A percentile compares a stretch with the other conserved stretches of the same genome.
These are phyloP conservation scores for Climacteris rufus DNA, from an alignment of 2,113 vertebrate species.

Conservation along the genomic window DNA sequence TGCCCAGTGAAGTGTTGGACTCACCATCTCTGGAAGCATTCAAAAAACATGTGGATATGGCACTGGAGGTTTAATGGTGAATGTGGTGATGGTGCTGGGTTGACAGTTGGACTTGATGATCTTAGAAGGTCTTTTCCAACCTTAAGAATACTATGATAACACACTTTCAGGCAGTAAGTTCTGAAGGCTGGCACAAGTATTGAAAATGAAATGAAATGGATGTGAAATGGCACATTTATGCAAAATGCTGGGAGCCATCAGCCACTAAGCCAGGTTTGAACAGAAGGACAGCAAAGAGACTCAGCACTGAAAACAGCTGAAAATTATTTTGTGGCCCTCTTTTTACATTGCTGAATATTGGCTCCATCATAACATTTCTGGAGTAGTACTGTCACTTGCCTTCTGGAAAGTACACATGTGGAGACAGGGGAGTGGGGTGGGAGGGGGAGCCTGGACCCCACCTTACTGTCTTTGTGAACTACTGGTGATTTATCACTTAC, in stretches of 20 bases:
- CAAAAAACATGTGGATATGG: not conserved
- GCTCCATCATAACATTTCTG: not conserved
- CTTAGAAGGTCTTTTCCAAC: not conserved
- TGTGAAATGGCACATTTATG: not conserved
- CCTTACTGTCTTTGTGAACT: not conserved
- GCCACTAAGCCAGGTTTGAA: not conserved
- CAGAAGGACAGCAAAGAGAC: not conserved
- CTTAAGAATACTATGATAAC: not conserved
- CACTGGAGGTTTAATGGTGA: not conserved
- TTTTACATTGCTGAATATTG: not conserved
- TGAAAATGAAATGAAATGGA: too few species aligned
- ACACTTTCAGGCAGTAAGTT: not conserved
- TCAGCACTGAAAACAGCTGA: not conserved
- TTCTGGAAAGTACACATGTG: not conserved
- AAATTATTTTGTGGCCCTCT: not conserved
- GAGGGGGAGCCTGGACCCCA: not conserved
- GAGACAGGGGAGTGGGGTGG: not conserved
- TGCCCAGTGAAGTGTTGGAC: not conserved
- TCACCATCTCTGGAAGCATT: not conserved
- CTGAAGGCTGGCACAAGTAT: not conserved
- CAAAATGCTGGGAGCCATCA: not conserved
- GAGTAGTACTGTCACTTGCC: not conserved
- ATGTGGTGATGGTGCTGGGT: not conserved
- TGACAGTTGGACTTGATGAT: not conserved
- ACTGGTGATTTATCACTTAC: conserved; percentile 49